Conservation (phyloP, 1,140 invertebrate genomes). For the Eumaeus atala region DNA sequence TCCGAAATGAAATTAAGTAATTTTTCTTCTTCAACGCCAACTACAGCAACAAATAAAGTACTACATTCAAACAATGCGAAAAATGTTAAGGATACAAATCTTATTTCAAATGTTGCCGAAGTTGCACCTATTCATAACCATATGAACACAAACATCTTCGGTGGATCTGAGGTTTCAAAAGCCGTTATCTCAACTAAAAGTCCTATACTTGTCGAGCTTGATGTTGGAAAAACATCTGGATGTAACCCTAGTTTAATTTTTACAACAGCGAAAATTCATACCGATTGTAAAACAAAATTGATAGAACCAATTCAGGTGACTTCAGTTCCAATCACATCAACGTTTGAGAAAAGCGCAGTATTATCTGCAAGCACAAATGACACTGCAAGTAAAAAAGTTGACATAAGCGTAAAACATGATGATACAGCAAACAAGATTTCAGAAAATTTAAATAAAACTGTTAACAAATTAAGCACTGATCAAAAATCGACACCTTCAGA, state of each 20-base stretch:
- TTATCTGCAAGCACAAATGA: not conserved
- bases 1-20: conserved; percentile 17
- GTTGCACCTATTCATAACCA: conserved; percentile 42
- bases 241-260: conserved; percentile 53
- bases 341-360: conserved; percentile 38
- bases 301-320: conserved; percentile 55
- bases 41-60: conserved; percentile 23
- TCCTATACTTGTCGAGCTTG: conserved; percentile 52
- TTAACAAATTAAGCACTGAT: not conserved
- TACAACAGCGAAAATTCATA: conserved; percentile 65
- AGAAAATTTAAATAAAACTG: not conserved
- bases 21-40: conserved; percentile 15
- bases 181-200: conserved; percentile 33
- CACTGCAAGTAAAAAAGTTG: not conserved
- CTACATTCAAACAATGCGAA: conserved; percentile 14
- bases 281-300: conserved; percentile 48
- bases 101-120: conserved; percentile 19
- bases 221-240: conserved; percentile 31
- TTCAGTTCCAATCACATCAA: conserved; percentile 56
- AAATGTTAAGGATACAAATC: conserved; percentile 24
- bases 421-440: not conserved
- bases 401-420: conserved; percentile 1
- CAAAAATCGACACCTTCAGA: conserved; percentile 1
- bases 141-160: conserved; percentile 56
- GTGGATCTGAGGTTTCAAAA: conserved; percentile 28